Base-by-base conservation (phyloP, 2,113 vertebrate genomes). In the Sterrhoptilus dennistouni region DNA sequence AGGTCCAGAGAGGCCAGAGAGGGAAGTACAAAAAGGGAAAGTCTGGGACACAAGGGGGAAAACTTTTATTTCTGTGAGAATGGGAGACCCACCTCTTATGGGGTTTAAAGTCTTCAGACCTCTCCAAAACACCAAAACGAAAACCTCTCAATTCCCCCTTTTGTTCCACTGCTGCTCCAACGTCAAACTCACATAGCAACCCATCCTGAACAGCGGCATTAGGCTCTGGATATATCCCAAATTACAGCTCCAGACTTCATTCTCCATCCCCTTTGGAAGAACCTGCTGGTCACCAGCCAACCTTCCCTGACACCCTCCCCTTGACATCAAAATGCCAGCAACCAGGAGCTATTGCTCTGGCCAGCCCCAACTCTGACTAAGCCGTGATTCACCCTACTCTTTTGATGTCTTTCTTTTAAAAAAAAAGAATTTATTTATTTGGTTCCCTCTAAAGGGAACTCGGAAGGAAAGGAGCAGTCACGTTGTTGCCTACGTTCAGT, bases 81-180 rank as follows among this genome's bases (percentile, higher is more conserved):
- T 0, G 1, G 24, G 11, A 61, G 17, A 28, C 9, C 8, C 2
- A 0, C 7, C 5, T 64, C 27, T 35, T 38, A 29, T 0, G 0
- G 56, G 9, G 2, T 35, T 74, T 75, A 33, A 35, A 59, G 35
- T 25, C 47, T 65, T 57, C 3, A 2, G 20, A 33, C 40, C 54
- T 47, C 29, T 49, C 36, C 0, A 0, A 86, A 87, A 53, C 15
- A 40, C 21, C 57, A 52, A 68, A 90, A 49, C 36, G 9, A 54
- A 92, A 40, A 2, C 5, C 6, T 28, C 13, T 36, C 35, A 9
- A 17, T 54, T 78, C 59, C 28, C 24, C 28, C 23, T 42, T 85
- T 53, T 65, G 18, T 65, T 52, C 47, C 29, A 12, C 25, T 22
- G 35, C 50, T 77, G 38, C 35, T 87, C 14, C n/a, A 76, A 45